A percentile compares a stretch with the other conserved stretches of the same genome.
These are phyloP conservation scores for Rosalia funebris DNA, from an alignment of 2,888 invertebrate species.

Conservation along the genomic window DNA sequence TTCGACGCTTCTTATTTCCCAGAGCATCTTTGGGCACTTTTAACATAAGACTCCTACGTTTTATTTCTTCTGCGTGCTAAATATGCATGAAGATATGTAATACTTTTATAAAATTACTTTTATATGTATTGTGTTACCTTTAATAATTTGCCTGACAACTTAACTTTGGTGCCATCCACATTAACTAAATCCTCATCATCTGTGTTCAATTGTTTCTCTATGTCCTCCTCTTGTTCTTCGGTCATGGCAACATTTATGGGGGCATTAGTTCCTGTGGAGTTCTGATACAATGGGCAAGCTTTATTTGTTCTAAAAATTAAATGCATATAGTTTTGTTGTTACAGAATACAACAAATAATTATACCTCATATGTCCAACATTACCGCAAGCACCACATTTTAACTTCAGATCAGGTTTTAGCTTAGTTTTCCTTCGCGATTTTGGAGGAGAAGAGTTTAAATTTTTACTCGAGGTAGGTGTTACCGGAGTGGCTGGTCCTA, in stretches of 20 bases:
- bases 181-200: constrained; percentile 90
- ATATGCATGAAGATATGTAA: no score
- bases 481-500: constrained; percentile 33
- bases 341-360: not conserved
- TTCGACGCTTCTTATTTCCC: constrained; percentile 71
- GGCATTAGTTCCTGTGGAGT: constrained; percentile 64
- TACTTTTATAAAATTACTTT: no score
- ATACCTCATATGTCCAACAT: constrained; percentile 76
- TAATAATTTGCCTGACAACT: constrained; percentile 85
- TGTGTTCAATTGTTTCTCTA: constrained; percentile 78
- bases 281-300: constrained; percentile 94
- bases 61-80: constrained; percentile 87
- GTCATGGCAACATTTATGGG: constrained; percentile 77
- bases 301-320: constrained; percentile 82
- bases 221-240: constrained; percentile 86
- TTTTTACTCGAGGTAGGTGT: constrained; percentile 56
- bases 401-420: constrained; percentile 90
- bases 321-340: not conserved
- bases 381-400: constrained; percentile 97
- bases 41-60: constrained; percentile 78
- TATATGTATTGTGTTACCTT: no score
- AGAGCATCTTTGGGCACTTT: constrained; percentile 82
- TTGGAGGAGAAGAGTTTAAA: constrained; percentile 68
- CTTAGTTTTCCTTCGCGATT: constrained; percentile 81
- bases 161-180: constrained; percentile 94